A percentile compares a stretch with the other conserved stretches of the same genome.
These are phyloP conservation scores for Numenius arquata DNA, from an alignment of 2,113 vertebrate species.

Conservation along the genomic window DNA sequence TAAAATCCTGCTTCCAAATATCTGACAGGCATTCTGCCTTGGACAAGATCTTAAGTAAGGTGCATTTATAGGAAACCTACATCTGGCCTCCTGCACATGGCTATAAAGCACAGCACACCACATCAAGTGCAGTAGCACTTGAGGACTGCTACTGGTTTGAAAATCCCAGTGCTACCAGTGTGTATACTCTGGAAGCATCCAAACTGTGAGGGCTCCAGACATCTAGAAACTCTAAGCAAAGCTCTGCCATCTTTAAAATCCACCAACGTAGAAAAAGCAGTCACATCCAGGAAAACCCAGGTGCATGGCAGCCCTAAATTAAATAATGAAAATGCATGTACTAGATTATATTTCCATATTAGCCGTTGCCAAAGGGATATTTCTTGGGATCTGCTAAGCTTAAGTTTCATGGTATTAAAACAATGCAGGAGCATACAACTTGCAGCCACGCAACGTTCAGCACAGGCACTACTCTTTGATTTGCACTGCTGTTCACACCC, in stretches of 20 bases:
- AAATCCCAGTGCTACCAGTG: not conserved
- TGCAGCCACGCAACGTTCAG: not conserved
- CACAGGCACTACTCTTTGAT: not conserved
- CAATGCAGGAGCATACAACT: not conserved
- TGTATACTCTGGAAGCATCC: not conserved
- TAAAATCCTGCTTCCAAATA: not conserved
- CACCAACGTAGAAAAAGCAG: not conserved
- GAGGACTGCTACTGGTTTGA: not conserved
- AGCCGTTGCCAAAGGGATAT: not conserved
- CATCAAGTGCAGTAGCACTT: not conserved
- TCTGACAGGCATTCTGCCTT: not conserved
- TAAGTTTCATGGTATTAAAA: not conserved
- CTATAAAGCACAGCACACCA: not conserved
- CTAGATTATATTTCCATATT: not conserved
- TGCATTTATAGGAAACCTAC: not conserved
- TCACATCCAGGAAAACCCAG: not conserved
- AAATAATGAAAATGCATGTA: not conserved
- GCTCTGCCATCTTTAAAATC: not conserved
- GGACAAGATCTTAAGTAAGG: not conserved
- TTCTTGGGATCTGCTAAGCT: not conserved
- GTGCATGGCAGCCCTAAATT: not conserved
- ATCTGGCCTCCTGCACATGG: fast-evolving
- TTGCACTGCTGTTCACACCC: not conserved
- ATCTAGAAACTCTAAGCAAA: not conserved
- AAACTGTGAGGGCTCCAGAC: not conserved